Evolutionary conservation across 2,888 invertebrate species (phyloP).

Genomic region (Callimorpha dominula): DNA sequence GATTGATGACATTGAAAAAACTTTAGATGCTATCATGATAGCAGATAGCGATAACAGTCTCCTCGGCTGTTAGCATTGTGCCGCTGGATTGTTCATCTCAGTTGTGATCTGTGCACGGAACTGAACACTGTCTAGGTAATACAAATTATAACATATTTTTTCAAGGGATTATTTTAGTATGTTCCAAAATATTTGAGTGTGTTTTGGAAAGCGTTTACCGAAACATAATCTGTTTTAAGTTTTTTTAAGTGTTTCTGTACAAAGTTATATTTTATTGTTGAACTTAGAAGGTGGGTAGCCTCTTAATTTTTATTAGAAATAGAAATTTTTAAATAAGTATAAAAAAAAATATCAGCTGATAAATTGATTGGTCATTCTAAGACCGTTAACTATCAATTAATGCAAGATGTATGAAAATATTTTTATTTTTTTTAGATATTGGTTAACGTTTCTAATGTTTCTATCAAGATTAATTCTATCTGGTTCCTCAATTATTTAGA

Average conservation of each 20-base stretch:
- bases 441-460: too few relatives aligned
- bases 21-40: conserved; percentile 27
- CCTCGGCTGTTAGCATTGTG: conserved; percentile 37
- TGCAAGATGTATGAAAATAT: too few relatives aligned
- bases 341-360: too few relatives aligned
- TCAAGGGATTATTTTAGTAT: neutral
- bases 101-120: conserved; percentile 13
- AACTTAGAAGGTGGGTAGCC: neutral
- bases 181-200: neutral
- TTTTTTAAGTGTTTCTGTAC: neutral
- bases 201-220: neutral
- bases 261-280: neutral
- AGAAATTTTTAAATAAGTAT: too few relatives aligned
- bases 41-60: conserved; percentile 24
- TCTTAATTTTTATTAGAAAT: neutral
- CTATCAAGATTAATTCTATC: too few relatives aligned
- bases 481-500: too few relatives aligned
- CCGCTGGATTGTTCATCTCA: conserved; percentile 13
- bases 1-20: conserved; percentile 15
- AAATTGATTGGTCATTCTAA: too few relatives aligned
- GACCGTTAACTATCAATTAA: too few relatives aligned
- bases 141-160: conserved; percentile 5
- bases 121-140: conserved; percentile 18
- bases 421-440: too few relatives aligned
- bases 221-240: neutral